These are phyloP conservation scores for Syngnathus floridae DNA, from an alignment of 2,113 vertebrate species.

Conservation along the genomic window DNA sequence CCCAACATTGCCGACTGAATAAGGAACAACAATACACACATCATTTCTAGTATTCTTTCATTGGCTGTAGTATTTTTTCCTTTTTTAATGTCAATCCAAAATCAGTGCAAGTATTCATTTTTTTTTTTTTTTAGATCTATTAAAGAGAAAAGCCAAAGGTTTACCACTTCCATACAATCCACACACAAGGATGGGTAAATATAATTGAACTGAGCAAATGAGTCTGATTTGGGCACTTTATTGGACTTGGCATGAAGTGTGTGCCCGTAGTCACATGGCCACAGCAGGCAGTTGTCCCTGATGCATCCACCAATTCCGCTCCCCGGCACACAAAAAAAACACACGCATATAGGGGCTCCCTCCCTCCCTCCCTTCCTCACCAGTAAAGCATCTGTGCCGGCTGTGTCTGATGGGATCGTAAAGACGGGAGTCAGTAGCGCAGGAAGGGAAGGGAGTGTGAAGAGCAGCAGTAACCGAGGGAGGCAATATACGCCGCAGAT, in stretches of 20 bases:
- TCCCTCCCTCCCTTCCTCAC: slow-evolving; percentile 9
- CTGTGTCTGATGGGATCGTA: slow-evolving; percentile 60
- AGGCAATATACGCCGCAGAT: slow-evolving; percentile 70
- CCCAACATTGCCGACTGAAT: neutral
- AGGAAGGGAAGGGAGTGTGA: slow-evolving; percentile 36
- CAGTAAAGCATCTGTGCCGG: slow-evolving; percentile 58
- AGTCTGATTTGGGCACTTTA: neutral
- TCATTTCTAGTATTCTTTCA: no score
- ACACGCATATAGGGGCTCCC: slow-evolving; percentile 15
- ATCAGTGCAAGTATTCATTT: no score
- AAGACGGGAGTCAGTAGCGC: slow-evolving; percentile 53
- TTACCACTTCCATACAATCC: neutral
- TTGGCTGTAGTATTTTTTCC: no score
- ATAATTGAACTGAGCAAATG: neutral
- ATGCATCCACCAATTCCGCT: slow-evolving; percentile 12
- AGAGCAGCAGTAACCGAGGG: slow-evolving; percentile 58
- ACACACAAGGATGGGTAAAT: neutral
- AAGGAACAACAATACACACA: neutral
- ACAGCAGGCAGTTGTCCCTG: slow-evolving; percentile 5
- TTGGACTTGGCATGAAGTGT: neutral
- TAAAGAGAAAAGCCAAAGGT: neutral
- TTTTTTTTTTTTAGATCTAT: no score
- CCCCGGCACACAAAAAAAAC: slow-evolving; percentile 13
- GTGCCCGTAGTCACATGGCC: neutral
- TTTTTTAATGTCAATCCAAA: no score